Conservation (phyloP, 2,888 invertebrate genomes). For the Rhodophaea formosa region DNA sequence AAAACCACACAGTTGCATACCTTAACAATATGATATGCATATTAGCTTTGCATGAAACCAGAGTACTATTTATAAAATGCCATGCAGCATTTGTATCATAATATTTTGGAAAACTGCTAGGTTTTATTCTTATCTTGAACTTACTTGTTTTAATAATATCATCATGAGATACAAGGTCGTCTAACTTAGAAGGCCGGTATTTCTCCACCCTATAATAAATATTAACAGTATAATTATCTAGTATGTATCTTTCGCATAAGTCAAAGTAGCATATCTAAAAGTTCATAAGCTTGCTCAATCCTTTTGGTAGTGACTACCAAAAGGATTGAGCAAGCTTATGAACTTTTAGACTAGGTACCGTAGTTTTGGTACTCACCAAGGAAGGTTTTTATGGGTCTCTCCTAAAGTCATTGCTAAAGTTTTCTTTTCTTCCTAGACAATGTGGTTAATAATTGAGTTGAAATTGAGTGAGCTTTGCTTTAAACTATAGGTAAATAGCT, state of each 20-base stretch:
- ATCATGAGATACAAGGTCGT: slow-evolving; percentile 97
- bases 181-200: slow-evolving; percentile 94
- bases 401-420: slow-evolving; percentile 60
- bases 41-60: no score
- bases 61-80: no score
- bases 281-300: background rate
- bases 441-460: no score
- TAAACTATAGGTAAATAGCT: background rate
- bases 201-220: slow-evolving; percentile 93
- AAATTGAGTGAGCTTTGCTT: no score
- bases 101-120: background rate
- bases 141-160: slow-evolving; percentile 98
- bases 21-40: no score
- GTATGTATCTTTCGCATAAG: no score
- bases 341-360: no score
- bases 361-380: slow-evolving; percentile 83
- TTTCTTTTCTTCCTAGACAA: background rate
- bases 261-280: no score
- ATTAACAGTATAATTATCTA: background rate
- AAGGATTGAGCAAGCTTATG: background rate
- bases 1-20: no score
- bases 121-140: slow-evolving; percentile 37
- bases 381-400: slow-evolving; percentile 75
- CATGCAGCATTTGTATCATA: no score
- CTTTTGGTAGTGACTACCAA: no score